Evolutionary conservation across 1,140 invertebrate genomes (phyloP), one percentile per base, ranked within the genome.

Genomic region (Drosophila rufa): DNA sequence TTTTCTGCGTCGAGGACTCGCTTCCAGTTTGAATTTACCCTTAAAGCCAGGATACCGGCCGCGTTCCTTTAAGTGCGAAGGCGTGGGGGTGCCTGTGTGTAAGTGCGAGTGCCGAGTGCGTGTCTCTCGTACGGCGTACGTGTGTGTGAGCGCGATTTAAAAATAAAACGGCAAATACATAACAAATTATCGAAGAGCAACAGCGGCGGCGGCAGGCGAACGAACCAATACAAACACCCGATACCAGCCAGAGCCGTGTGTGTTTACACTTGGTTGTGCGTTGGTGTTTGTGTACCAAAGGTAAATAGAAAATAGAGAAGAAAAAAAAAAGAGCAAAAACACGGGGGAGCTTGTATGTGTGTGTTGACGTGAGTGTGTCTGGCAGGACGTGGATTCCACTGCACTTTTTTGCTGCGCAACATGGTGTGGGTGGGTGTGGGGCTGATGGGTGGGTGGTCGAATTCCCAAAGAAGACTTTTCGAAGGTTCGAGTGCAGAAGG

Each of bases 121-220:
- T 69, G 27, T 53, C 61, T 67, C 22, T 68, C 42, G 30, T 36
- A 42, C 47, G 38, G 47, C 56, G 45, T 56, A 15, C 57, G 61
- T 51, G 46, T 71, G 77, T 62, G 66, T 59, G 70, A 77, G 43
- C 58, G 56, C 65, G 78, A 71, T 89, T 89, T 89, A 90, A 90
- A 89, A 89, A 89, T 89, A 89, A 89, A 79, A 81, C 84, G 43
- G 78, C 81, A 85, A 89, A 85, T 89, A 86, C 83, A 86, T 86
- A 86, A 83, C 56, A 82, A 80, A 82, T 80, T 79, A 85, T 90
- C 70, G 80, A 85, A 73, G 81, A 74, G 73, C 79, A 82, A 61
- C 77, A 89, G 65, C 60, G 57, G 69, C 80, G 80, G 68, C 64
- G 67, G 74, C 77, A 38, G 55, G 75, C 77, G 74, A 62, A 67